Evolutionary conservation across 1,140 invertebrate genomes (phyloP), one percentile per base, ranked within the genome.

Genomic region (Leptinotarsa undecemlineata): DNA sequence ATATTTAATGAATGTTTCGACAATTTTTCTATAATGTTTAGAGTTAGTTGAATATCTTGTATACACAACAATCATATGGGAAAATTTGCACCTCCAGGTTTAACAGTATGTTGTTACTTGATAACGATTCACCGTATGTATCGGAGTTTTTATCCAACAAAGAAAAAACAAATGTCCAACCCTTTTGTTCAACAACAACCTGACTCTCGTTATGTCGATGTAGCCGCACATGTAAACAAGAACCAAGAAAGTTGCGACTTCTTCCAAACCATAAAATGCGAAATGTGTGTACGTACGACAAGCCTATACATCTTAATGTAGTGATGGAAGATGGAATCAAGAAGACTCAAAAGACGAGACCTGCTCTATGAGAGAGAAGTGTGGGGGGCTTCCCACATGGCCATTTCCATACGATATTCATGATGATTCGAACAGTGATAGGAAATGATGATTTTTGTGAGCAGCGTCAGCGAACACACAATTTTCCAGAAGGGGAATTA

Each of bases 391-490:
- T 76, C 66, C 51, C 33, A 48, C 15, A n/a, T 20, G 47, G 64
- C 71, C 48, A 76, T 76, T 76, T 73, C 75, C 75, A 76, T 76
- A 76, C 64, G 71, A 76, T 64, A 73, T 76, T 48, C 68, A 73
- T 69, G 75, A 73, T 64, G 26, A 57, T 57, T 57, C 51, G n/a
- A 17, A 19, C n/a, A 3, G 51, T 57, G 51, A 57, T 57, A 57
- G 51, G n/a, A 57, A 57, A 19, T n/a, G 15, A 57, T 57, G n/a
- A 57, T 57, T 57, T 57, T 57, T 57, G 51, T n/a, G 0, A 19
- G 15, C 51, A 57, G 15, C 4, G n/a, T 15, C 51, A 57, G 51
- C 51, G 51, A 42, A 42, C 17, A 17, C 6, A 17, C 17, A 15
- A 17, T 57, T 57, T 5, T 19, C 3, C 51, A 57, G 14, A 2